These are phyloP conservation scores for Palythoa caribaeorum DNA, from an alignment of 92 coral and sea anemone genomes.

Conservation along the genomic window DNA sequence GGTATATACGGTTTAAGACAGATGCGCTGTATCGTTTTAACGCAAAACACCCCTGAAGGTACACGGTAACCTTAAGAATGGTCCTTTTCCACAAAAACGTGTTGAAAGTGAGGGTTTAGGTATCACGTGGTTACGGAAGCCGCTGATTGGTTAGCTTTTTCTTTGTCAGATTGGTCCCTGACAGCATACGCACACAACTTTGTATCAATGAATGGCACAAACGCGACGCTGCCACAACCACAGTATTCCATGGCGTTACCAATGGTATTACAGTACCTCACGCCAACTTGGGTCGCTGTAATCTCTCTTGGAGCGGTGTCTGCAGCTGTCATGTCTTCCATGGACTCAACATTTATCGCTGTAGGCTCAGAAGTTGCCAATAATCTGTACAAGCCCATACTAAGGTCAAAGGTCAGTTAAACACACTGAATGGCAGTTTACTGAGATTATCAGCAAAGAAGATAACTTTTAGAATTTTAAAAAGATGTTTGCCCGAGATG, in stretches of 20 bases:
- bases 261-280: constrained; percentile 33
- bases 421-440: too few relatives aligned
- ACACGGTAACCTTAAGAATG: too few relatives aligned
- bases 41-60: too few relatives aligned
- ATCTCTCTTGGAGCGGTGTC: constrained; percentile 31
- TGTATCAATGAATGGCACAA: not conserved
- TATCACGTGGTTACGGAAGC: not conserved
- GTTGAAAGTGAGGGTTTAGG: not conserved
- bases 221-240: not conserved
- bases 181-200: not conserved
- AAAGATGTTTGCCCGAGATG: too few relatives aligned
- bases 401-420: constrained; percentile 11
- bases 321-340: constrained; percentile 38
- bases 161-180: constrained; percentile 15
- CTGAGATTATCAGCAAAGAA: too few relatives aligned
- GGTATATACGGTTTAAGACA: too few relatives aligned
- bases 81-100: not conserved
- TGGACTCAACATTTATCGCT: constrained; percentile 14
- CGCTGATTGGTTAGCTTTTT: not conserved
- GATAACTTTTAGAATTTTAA: too few relatives aligned
- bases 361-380: constrained; percentile 3
- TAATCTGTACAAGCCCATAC: not conserved
- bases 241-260: constrained; percentile 24
- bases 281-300: constrained; percentile 34
- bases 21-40: too few relatives aligned